These are phyloP conservation scores for Apogon hyalosoma DNA, from an alignment of 2,797 vertebrate genomes.

Conservation along the genomic window DNA sequence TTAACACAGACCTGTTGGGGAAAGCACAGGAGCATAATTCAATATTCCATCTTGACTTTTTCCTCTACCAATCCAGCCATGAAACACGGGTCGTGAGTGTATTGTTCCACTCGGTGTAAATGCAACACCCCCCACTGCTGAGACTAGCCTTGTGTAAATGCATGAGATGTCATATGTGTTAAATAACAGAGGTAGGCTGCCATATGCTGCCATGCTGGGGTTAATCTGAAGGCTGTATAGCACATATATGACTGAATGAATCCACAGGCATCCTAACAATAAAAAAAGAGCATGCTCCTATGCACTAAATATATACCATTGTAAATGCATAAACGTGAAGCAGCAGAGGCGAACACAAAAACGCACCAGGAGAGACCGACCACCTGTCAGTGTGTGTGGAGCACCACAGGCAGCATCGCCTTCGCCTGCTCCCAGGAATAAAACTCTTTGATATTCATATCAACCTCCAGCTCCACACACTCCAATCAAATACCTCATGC, in stretches of 20 bases:
- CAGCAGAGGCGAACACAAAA: conserved; percentile 1
- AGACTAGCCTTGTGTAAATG: conserved; percentile 51
- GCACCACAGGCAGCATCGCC: conserved; percentile 53
- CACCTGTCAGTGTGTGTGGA: conserved; percentile 56
- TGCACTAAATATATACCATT: too few relatives aligned
- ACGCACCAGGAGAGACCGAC: conserved; percentile 35
- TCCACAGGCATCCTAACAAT: conserved; percentile 19
- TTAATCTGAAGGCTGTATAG: conserved; percentile 5
- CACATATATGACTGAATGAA: not conserved
- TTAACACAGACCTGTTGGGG: conserved; percentile 10
- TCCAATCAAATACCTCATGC: conserved; percentile 43
- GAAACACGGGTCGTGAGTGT: conserved; percentile 41
- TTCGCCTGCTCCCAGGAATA: conserved; percentile 43
- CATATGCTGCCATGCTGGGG: conserved; percentile 21
- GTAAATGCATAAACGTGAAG: conserved; percentile 5
- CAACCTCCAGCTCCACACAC: conserved; percentile 49
- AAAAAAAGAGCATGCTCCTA: conserved; percentile 2
- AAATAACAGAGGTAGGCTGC: conserved; percentile 34
- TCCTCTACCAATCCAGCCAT: conserved; percentile 24
- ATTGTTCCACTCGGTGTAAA: conserved; percentile 33
- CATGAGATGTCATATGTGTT: conserved; percentile 45
- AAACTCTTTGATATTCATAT: conserved; percentile 68
- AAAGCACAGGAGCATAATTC: conserved; percentile 25
- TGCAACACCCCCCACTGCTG: conserved; percentile 17
- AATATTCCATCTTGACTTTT: conserved; percentile 40